Percentiles rank a stretch among this genome's conserved stretches.
phyloP scores from a whole-genome alignment of 1,140 invertebrate genomes.

The Doryteuthis pealeii region DNA sequence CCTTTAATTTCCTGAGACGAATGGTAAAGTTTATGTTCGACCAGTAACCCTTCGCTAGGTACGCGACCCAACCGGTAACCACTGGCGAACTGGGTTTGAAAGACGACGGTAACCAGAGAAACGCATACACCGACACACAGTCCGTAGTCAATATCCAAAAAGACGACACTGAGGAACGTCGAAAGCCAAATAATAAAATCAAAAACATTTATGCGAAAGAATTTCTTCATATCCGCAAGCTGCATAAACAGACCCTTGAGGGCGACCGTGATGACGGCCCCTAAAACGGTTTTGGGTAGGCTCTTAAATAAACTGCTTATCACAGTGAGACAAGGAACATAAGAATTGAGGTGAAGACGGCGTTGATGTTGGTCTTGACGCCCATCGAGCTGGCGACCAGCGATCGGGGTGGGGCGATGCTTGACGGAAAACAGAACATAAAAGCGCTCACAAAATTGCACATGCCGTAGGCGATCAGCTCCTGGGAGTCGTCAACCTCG shows the following conservation, averaged over 20 bases:
- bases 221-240: conserved; percentile 46
- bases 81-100: conserved; percentile 51
- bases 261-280: conserved; percentile 85
- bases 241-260: conserved; percentile 73
- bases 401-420: conserved; percentile 77
- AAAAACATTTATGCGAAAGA: conserved; percentile 53
- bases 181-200: conserved; percentile 57
- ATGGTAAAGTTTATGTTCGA: conserved; percentile 38
- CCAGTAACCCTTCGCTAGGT: conserved; percentile 32
- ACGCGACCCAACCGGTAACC: conserved; percentile 43
- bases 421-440: conserved; percentile 64
- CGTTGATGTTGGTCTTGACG: conserved; percentile 26
- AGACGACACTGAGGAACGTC: conserved; percentile 50
- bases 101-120: conserved; percentile 51
- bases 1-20: conserved; percentile 52
- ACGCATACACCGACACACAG: conserved; percentile 51
- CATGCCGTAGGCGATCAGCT: conserved; percentile 61
- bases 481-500: conserved; percentile 57
- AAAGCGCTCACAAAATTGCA: conserved; percentile 59
- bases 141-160: conserved; percentile 53
- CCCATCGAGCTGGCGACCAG: conserved; percentile 60
- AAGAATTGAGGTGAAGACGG: conserved; percentile 57
- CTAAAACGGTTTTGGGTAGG: conserved; percentile 70
- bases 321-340: conserved; percentile 61
- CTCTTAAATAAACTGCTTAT: conserved; percentile 54